These are phyloP conservation scores for Apodemia hepburni DNA, from an alignment of 2,888 invertebrate species.

Conservation along the genomic window DNA sequence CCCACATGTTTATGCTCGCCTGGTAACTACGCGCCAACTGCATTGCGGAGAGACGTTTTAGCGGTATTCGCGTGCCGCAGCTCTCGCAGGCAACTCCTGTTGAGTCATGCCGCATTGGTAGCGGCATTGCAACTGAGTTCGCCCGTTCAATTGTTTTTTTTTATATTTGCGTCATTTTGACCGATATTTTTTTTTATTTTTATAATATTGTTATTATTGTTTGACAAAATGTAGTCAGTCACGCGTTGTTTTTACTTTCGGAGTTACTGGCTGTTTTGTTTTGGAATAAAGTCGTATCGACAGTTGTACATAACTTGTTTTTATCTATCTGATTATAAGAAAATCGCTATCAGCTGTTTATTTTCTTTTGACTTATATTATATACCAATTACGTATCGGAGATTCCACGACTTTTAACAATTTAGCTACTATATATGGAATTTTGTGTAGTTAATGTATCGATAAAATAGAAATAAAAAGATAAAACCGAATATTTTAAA, in stretches of 20 bases:
- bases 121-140: slow-evolving; percentile 61
- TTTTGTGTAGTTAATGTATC: too few relatives aligned
- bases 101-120: slow-evolving; percentile 67
- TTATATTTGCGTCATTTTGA: slow-evolving; percentile 16
- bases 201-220: neutral
- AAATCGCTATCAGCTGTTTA: too few relatives aligned
- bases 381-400: too few relatives aligned
- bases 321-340: too few relatives aligned
- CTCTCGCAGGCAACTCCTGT: slow-evolving; percentile 49
- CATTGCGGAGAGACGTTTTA: slow-evolving; percentile 68
- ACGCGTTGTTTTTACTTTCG: neutral
- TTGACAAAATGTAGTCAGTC: neutral
- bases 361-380: too few relatives aligned
- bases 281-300: neutral
- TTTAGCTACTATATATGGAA: too few relatives aligned
- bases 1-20: slow-evolving; percentile 58
- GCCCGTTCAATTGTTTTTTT: slow-evolving; percentile 26
- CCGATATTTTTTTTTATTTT: neutral
- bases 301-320: neutral
- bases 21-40: slow-evolving; percentile 79
- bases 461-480: too few relatives aligned
- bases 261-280: neutral
- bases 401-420: too few relatives aligned
- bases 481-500: too few relatives aligned
- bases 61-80: slow-evolving; percentile 42